These are phyloP conservation scores for Hestina assimilis DNA, from an alignment of 1,140 invertebrate species.

Conservation along the genomic window DNA sequence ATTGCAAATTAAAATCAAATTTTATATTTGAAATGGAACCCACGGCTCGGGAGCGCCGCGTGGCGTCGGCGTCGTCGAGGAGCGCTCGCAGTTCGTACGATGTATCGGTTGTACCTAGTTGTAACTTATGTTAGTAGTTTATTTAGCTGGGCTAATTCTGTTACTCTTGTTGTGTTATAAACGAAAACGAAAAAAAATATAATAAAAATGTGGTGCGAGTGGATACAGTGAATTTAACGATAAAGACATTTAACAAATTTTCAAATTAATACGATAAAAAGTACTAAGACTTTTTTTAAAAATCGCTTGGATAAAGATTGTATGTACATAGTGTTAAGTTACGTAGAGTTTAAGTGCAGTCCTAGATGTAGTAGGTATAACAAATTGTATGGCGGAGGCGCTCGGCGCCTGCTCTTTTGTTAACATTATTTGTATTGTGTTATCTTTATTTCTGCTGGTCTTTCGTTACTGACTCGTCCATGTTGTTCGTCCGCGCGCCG, in stretches of 20 bases:
- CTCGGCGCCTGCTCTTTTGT: constrained; percentile 40
- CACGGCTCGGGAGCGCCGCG: not conserved
- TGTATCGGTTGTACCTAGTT: constrained; percentile 63
- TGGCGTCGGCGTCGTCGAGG: not conserved
- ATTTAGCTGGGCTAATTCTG: constrained; percentile 68
- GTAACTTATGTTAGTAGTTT: constrained; percentile 65
- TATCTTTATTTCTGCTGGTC: constrained; percentile 44
- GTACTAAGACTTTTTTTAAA: constrained; percentile 73
- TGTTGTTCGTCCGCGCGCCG: constrained; percentile 25
- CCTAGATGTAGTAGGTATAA: constrained; percentile 77
- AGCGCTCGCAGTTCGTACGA: constrained; percentile 36
- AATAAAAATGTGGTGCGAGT: constrained; percentile 66
- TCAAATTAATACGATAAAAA: constrained; percentile 74
- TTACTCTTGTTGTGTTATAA: constrained; percentile 70
- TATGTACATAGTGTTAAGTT: constrained; percentile 76
- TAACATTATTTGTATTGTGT: constrained; percentile 48
- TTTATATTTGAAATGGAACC: no score
- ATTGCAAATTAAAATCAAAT: no score
- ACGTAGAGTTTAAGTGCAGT: constrained; percentile 64
- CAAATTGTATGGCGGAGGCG: constrained; percentile 66
- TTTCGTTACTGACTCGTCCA: constrained; percentile 42
- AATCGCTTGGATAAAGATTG: constrained; percentile 72
- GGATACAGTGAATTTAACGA: constrained; percentile 70
- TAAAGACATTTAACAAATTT: constrained; percentile 78
- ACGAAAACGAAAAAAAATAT: constrained; percentile 53